Conservation (phyloP, 2,797 vertebrate species). For the Mormyrus proboscirostris region DNA sequence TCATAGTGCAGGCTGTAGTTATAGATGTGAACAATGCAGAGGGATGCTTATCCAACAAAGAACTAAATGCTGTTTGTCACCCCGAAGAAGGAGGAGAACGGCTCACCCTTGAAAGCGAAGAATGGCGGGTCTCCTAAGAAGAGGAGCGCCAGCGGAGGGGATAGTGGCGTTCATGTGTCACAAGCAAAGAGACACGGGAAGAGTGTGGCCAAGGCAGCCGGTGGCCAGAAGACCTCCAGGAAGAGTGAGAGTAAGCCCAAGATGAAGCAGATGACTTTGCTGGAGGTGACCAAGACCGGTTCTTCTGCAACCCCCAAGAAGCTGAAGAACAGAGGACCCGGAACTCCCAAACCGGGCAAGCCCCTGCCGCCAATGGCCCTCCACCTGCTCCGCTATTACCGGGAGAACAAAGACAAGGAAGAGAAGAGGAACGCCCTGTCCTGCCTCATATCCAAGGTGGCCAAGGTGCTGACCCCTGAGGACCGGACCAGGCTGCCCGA, state of each 20-base stretch:
- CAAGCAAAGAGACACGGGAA: conserved; percentile 68
- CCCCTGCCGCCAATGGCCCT: conserved; percentile 84
- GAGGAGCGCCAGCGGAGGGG: conserved; percentile 49
- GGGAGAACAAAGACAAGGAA: conserved; percentile 86
- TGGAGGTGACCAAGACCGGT: conserved; percentile 84
- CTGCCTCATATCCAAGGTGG: conserved; percentile 79
- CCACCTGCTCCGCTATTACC: conserved; percentile 89
- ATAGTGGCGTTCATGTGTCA: conserved; percentile 32
- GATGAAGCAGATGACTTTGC: conserved; percentile 93
- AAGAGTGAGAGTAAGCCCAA: conserved; percentile 74
- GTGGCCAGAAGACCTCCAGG: conserved; percentile 75
- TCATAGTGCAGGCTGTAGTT: background rate
- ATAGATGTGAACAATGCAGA: background rate
- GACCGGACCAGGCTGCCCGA: conserved; percentile 84
- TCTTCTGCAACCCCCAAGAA: conserved; percentile 65
- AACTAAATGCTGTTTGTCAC: background rate
- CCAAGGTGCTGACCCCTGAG: conserved; percentile 76
- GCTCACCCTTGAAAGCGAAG: conserved; percentile 84
- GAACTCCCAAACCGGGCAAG: conserved; percentile 79
- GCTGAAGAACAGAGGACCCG: conserved; percentile 59
- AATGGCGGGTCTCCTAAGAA: conserved; percentile 75
- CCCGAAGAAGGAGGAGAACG: conserved; percentile 75
- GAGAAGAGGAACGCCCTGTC: conserved; percentile 86
- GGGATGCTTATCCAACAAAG: background rate
- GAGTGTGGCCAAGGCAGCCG: conserved; percentile 60